These are phyloP conservation scores for Parnassius mnemosyne DNA, from an alignment of 2,888 invertebrate species.

Conservation along the genomic window DNA sequence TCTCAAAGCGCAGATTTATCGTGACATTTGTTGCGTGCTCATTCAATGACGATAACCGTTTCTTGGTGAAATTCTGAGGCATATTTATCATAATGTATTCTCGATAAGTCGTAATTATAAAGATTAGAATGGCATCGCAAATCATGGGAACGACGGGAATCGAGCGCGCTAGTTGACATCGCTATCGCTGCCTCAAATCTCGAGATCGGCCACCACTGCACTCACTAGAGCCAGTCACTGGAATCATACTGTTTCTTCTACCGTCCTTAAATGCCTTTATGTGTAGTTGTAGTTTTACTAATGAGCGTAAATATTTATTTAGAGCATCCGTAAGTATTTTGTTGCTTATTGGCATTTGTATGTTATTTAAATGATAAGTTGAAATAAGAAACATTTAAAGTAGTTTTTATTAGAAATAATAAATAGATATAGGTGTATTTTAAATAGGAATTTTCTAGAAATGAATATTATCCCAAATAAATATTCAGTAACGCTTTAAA, in stretches of 20 bases:
- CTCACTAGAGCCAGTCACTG: constrained; percentile 38
- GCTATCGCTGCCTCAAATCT: constrained; percentile 70
- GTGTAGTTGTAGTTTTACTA: constrained; percentile 47
- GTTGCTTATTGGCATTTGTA: too few species aligned
- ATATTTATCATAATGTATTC: constrained; percentile 69
- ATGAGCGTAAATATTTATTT: constrained; percentile 3
- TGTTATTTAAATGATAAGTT: too few species aligned
- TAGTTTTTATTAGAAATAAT: too few species aligned
- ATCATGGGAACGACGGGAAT: constrained; percentile 75
- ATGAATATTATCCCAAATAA: neutral
- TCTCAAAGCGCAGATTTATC: constrained; percentile 59
- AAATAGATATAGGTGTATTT: too few species aligned
- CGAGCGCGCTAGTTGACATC: constrained; percentile 71
- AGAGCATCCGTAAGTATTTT: too few species aligned
- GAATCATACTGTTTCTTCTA: constrained; percentile 65
- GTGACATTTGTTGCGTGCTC: constrained; percentile 45
- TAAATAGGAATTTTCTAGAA: too few species aligned
- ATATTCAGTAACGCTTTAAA: neutral
- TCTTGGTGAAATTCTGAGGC: constrained; percentile 46
- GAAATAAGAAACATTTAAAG: too few species aligned
- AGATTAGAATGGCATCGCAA: constrained; percentile 75
- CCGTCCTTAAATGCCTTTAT: constrained; percentile 61
- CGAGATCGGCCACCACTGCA: constrained; percentile 27
- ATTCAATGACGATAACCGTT: constrained; percentile 54
- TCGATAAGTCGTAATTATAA: constrained; percentile 77